Base-by-base conservation (phyloP, 2,113 vertebrate species). In the Gobio gobio region DNA sequence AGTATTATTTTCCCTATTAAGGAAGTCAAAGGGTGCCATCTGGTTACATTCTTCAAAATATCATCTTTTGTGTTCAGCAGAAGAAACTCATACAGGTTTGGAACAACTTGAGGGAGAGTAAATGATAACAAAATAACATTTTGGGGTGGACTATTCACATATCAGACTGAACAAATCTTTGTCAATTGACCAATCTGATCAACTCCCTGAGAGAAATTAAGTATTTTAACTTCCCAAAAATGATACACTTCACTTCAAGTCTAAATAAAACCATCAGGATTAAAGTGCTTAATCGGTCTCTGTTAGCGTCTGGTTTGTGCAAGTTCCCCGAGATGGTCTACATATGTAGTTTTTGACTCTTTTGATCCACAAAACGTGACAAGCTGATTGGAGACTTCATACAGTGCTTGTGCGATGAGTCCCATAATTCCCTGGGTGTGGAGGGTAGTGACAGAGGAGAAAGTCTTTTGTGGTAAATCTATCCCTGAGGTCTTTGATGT, bases 381-480 rank as follows among this genome's bases (percentile, higher is more conserved):
- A 58, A 14, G 3, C 12, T 84, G 77, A 77, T 61, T 84, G 56
- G 13, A 24, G 70, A 43, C 26, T 61, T 78, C 47, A 80, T 54
- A 47, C 18, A 13, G 63, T 22, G 66, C 56, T 74, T 45, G 40
- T n/a, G 4, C 56, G 20, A 63, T 45, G 10, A 76, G 24, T 66
- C 26, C 7, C 20, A 43, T 59, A 49, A 45, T 75, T 81, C 20
- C 59, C 43, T 20, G 47, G 1, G 43, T 43, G 29, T 24, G 63
- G 78, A 82, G 76, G n/a, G 78, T 12, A 45, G 51, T 4, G 9
- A 86, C 33, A 73, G 43, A 74, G n/a, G 70, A 40, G 66, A 9
- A 26, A 26, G 22, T 58, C 5, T 74, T 47, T 74, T 81, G 51
- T 80, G 20, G n/a, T 70, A 47, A 51, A 84, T 82, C 59, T 83